Conservation (phyloP, 2,797 vertebrate genomes). For the Enteromius afrohamiltoni region DNA sequence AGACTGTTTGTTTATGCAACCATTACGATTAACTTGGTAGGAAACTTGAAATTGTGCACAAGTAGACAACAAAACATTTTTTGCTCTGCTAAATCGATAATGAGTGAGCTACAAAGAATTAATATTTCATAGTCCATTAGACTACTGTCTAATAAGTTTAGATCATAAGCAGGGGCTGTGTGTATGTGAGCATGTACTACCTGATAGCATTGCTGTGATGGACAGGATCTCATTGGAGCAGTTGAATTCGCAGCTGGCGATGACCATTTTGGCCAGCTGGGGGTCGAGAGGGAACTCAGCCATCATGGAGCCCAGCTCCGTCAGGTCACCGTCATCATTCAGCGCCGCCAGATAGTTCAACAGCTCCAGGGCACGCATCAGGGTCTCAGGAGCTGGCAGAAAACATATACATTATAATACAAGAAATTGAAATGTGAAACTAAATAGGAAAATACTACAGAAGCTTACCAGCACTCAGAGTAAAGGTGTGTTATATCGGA, state of each 20-base stretch:
- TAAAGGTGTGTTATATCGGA: neutral
- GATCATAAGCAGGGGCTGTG: slow-evolving; percentile 47
- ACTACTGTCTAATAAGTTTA: neutral
- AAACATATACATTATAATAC: slow-evolving; percentile 48
- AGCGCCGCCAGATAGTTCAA: slow-evolving; percentile 97
- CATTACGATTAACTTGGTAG: neutral
- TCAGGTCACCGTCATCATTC: slow-evolving; percentile 98
- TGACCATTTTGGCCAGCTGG: slow-evolving; percentile 99
- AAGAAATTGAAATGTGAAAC: slow-evolving; percentile 25
- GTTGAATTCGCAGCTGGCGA: slow-evolving; percentile 99
- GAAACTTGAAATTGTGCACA: neutral
- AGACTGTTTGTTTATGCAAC: slow-evolving; percentile 6
- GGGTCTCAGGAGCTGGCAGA: slow-evolving; percentile 90
- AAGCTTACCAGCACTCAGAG: neutral
- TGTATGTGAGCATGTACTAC: slow-evolving; percentile 85
- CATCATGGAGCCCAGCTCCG: slow-evolving; percentile 99
- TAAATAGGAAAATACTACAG: neutral
- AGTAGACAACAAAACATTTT: neutral
- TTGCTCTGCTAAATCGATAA: neutral
- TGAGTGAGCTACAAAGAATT: slow-evolving; percentile 21
- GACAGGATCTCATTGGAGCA: slow-evolving; percentile 99
- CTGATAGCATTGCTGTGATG: slow-evolving; percentile 99
- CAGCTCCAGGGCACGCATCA: slow-evolving; percentile 98
- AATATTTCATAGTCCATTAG: neutral
- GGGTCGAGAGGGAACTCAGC: slow-evolving; percentile 98